A percentile compares a stretch with the other conserved stretches of the same genome.
Conservation (phyloP, 2,797 vertebrate genomes). For the Urosaurus nigricauda region DNA sequence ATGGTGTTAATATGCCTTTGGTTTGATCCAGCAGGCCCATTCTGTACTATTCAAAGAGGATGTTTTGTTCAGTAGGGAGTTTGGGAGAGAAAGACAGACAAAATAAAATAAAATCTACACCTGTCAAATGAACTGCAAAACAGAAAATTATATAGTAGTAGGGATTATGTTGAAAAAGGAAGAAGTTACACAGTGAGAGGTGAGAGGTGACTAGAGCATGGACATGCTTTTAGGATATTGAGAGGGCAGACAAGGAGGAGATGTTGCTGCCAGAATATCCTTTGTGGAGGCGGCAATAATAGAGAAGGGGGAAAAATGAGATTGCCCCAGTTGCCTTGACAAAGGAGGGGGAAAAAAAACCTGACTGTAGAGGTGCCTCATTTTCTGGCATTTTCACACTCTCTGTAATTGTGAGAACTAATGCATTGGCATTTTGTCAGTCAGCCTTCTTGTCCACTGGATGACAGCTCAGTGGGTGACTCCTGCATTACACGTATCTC, state of each 20-base stretch:
- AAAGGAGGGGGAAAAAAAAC: not conserved
- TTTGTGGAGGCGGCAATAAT: not conserved
- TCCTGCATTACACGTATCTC: not conserved
- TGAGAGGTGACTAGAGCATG: not conserved
- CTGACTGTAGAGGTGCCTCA: not conserved
- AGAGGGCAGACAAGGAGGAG: not conserved
- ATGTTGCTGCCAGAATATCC: not conserved
- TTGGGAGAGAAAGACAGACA: not conserved
- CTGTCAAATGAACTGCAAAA: not conserved
- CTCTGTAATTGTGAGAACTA: not conserved
- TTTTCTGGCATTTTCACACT: not conserved
- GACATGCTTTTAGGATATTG: not conserved
- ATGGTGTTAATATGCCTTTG: not conserved
- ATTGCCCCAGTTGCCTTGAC: not conserved
- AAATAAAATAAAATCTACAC: not conserved
- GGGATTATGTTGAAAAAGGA: not conserved
- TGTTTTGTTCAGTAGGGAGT: not conserved
- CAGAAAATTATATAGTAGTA: not conserved
- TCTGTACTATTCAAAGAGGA: not conserved
- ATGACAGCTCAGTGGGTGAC: conserved; percentile 4
- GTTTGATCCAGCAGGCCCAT: not conserved
- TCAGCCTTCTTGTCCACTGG: conserved; percentile 18
- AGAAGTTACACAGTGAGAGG: not conserved
- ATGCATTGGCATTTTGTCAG: conserved; percentile 7
- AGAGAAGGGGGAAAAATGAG: not conserved